Percentiles rank a stretch among this genome's conserved stretches.
Conservation (phyloP, 2,113 vertebrate genomes). For the Eurypyga helias region DNA sequence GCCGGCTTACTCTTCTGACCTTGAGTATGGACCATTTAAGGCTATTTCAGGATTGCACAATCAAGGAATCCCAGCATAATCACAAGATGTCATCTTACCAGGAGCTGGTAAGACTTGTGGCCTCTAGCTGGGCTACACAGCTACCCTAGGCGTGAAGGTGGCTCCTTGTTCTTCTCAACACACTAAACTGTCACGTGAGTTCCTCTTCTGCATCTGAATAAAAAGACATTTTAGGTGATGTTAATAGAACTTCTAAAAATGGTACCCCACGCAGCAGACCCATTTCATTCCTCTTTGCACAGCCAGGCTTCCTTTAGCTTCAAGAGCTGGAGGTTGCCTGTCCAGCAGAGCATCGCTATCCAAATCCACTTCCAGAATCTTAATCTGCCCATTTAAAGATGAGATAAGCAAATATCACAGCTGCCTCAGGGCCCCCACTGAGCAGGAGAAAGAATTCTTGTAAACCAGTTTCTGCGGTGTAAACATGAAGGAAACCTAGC, state of each 20-base stretch:
- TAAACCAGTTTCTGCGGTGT: background rate
- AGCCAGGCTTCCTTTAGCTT: background rate
- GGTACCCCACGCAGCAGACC: background rate
- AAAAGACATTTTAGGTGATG: background rate
- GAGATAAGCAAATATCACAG: background rate
- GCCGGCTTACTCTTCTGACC: background rate
- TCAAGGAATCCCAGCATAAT: background rate
- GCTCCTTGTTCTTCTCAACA: background rate
- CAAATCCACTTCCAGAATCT: background rate
- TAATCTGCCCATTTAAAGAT: background rate
- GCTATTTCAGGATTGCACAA: background rate
- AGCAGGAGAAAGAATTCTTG: background rate
- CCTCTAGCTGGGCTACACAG: background rate
- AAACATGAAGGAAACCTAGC: background rate
- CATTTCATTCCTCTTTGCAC: background rate
- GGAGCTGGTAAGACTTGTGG: background rate
- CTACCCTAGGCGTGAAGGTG: background rate
- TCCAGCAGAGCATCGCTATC: background rate
- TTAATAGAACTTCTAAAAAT: background rate
- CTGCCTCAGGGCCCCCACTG: background rate
- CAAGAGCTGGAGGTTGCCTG: background rate
- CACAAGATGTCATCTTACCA: background rate
- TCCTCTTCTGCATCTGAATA: background rate
- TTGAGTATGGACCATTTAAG: background rate
- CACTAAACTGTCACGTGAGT: background rate